phyloP scores from a whole-genome alignment of 2,113 vertebrate genomes.

The Stigmatopora nigra region DNA sequence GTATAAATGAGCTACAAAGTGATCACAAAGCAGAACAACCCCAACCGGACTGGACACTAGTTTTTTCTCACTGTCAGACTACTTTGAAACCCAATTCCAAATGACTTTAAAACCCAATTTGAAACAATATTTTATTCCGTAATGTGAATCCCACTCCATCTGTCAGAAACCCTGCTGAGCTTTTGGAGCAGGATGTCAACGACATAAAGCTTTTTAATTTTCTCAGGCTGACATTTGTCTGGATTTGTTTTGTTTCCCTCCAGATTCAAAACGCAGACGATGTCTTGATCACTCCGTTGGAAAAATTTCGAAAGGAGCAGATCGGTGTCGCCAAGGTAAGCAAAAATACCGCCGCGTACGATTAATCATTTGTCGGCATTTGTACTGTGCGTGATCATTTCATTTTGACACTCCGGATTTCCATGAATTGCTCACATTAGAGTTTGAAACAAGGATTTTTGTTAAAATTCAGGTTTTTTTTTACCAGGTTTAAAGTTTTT shows the following conservation, averaged over 20 bases:
- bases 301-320: slow-evolving; percentile 95
- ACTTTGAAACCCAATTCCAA: not conserved
- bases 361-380: slow-evolving; percentile 21
- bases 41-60: too few relatives aligned
- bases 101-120: not conserved
- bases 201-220: slow-evolving; percentile 20
- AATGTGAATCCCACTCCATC: slow-evolving; percentile 8
- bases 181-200: slow-evolving; percentile 11
- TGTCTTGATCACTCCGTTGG: slow-evolving; percentile 90
- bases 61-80: not conserved
- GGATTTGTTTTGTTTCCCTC: slow-evolving; percentile 42
- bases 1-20: too few relatives aligned
- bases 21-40: not conserved
- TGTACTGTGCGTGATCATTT: not conserved
- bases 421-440: too few relatives aligned
- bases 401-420: too few relatives aligned
- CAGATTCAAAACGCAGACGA: slow-evolving; percentile 98
- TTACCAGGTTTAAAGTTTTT: not conserved
- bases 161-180: slow-evolving; percentile 11
- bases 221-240: slow-evolving; percentile 10
- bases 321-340: slow-evolving; percentile 97
- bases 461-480: not conserved
- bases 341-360: slow-evolving; percentile 33
- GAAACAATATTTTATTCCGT: not conserved
- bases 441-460: not conserved